Evolutionary conservation across 1,140 invertebrate species (phyloP).

Genomic region (Metopolophium dirhodum): DNA sequence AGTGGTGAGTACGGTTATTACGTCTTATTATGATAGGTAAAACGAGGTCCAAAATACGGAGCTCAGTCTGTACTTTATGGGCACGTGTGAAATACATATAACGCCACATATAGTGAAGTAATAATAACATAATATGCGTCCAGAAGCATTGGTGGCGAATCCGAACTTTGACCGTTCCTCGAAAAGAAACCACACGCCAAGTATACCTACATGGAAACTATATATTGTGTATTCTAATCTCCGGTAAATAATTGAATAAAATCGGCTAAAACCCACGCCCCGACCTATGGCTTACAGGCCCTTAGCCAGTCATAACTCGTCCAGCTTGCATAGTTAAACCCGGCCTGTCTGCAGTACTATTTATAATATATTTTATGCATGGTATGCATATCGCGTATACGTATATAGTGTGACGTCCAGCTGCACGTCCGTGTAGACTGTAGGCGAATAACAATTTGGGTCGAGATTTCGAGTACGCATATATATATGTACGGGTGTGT

Average conservation of each 20-base stretch:
- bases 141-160: neutral
- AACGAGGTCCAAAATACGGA: too few species aligned
- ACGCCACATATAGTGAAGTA: too few species aligned
- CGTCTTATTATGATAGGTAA: too few species aligned
- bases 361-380: neutral
- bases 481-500: neutral
- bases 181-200: neutral
- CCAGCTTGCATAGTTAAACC: neutral
- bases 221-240: neutral
- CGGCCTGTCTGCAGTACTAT: neutral
- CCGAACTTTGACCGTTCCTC: neutral
- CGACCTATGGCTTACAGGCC: neutral
- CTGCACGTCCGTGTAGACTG: neutral
- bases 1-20: neutral
- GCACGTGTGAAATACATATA: too few species aligned
- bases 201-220: neutral
- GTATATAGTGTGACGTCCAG: neutral
- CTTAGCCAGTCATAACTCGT: neutral
- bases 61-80: too few species aligned
- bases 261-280: neutral
- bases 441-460: neutral
- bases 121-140: neutral
- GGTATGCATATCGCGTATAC: neutral
- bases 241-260: neutral
- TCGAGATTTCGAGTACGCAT: neutral